phyloP scores from a whole-genome alignment of 2,888 invertebrate species.

The Mythimna loreyi region DNA sequence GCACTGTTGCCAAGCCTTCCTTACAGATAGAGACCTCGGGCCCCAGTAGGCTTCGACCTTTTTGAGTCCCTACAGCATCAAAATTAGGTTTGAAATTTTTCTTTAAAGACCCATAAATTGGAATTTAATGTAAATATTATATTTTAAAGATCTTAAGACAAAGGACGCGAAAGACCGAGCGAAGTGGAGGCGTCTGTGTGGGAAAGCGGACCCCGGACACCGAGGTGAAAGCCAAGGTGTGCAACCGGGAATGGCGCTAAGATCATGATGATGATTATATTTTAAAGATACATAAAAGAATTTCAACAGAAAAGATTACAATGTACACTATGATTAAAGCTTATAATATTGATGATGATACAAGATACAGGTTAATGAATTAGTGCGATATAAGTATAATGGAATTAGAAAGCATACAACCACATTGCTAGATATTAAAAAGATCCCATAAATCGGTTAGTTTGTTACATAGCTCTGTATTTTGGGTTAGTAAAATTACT shows the following conservation, averaged over 20 bases:
- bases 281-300: too few species aligned
- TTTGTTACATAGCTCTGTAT: neutral
- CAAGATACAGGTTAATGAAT: slow-evolving; percentile 1
- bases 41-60: too few species aligned
- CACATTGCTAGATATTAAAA: slow-evolving; percentile 6
- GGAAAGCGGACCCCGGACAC: too few species aligned
- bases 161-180: too few species aligned
- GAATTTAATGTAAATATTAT: neutral
- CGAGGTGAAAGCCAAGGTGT: too few species aligned
- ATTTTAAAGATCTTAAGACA: too few species aligned
- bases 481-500: slow-evolving; percentile 6
- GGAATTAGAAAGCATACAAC: slow-evolving; percentile 12
- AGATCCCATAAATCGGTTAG: slow-evolving; percentile 21
- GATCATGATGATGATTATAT: too few species aligned
- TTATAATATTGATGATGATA: slow-evolving; percentile 8
- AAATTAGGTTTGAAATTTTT: neutral
- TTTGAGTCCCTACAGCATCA: too few species aligned
- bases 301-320: slow-evolving; percentile 56
- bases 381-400: neutral
- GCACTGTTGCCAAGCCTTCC: too few species aligned
- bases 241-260: too few species aligned
- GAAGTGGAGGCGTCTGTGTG: too few species aligned
- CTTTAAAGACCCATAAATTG: neutral
- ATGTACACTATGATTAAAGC: slow-evolving; percentile 18
- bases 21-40: too few species aligned